phyloP scores from a whole-genome alignment of 92 coral and sea anemone genomes.

The Epizoanthus rinbou region DNA sequence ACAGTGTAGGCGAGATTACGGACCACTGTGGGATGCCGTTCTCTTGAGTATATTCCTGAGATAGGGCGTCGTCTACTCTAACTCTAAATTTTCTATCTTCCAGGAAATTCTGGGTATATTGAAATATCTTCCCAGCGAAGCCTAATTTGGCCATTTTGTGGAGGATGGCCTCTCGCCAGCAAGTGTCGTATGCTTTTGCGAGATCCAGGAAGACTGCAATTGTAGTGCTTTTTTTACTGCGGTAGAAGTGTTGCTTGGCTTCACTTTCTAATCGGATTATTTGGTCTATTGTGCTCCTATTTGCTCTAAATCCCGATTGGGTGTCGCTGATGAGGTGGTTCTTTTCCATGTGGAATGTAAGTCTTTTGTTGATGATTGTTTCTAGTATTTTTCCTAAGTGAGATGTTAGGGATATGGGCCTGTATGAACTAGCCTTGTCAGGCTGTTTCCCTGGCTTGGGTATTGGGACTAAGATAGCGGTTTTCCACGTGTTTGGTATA shows the following conservation, averaged over 20 bases:
- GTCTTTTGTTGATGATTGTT: not conserved
- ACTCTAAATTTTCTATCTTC: not conserved
- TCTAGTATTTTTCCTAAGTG: not conserved
- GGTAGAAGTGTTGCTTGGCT: constrained; percentile 10
- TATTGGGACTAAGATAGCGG: too few relatives aligned
- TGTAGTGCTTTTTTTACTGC: not conserved
- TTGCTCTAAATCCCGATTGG: not conserved
- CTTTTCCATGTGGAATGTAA: not conserved
- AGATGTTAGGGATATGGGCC: too few relatives aligned
- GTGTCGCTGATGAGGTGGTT: not conserved
- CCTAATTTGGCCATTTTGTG: not conserved
- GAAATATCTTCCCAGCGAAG: not conserved
- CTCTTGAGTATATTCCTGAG: not conserved
- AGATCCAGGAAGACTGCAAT: not conserved
- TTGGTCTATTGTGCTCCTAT: not conserved
- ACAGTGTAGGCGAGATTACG: not conserved
- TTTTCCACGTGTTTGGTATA: too few relatives aligned
- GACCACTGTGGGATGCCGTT: too few relatives aligned
- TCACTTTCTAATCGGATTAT: constrained; percentile 2
- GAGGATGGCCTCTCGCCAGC: constrained; percentile 11
- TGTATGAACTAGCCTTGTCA: too few relatives aligned
- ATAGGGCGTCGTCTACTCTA: not conserved
- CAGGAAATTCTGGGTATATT: not conserved
- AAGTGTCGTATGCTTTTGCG: not conserved
- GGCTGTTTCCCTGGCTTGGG: too few relatives aligned